These are phyloP conservation scores for Mycalesis mineus DNA, from an alignment of 2,888 invertebrate species.

Conservation along the genomic window DNA sequence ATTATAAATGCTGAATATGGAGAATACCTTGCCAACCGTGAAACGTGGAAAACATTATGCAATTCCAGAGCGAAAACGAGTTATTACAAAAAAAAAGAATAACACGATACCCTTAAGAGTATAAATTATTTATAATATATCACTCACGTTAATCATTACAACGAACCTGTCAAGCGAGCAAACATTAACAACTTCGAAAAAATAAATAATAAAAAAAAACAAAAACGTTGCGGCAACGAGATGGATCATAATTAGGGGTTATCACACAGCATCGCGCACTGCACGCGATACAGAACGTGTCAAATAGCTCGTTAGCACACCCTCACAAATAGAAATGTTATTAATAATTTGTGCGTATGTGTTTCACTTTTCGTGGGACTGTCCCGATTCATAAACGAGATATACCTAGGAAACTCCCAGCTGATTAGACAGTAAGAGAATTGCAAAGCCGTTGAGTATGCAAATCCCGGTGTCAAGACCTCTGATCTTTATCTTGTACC, in stretches of 20 bases:
- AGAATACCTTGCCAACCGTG: too few relatives aligned
- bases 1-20: too few relatives aligned
- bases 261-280: constrained; percentile 41
- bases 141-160: constrained; percentile 38
- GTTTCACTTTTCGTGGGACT: not conserved
- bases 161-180: constrained; percentile 64
- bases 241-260: constrained; percentile 54
- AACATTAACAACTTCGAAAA: constrained; percentile 57
- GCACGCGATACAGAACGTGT: constrained; percentile 65
- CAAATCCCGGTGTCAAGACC: too few relatives aligned
- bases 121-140: constrained; percentile 20
- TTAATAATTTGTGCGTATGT: constrained; percentile 34
- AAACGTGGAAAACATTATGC: too few relatives aligned
- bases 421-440: too few relatives aligned
- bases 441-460: too few relatives aligned
- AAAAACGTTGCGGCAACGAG: constrained; percentile 20
- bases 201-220: constrained; percentile 35
- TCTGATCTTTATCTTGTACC: too few relatives aligned
- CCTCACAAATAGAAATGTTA: constrained; percentile 73
- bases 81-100: constrained; percentile 3
- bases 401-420: too few relatives aligned
- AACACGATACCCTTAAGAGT: constrained; percentile 8
- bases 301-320: constrained; percentile 72
- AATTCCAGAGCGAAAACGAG: not conserved
- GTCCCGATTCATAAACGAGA: not conserved